phyloP scores from a whole-genome alignment of 2,113 vertebrate species.

The Tetraodon nigroviridis region DNA sequence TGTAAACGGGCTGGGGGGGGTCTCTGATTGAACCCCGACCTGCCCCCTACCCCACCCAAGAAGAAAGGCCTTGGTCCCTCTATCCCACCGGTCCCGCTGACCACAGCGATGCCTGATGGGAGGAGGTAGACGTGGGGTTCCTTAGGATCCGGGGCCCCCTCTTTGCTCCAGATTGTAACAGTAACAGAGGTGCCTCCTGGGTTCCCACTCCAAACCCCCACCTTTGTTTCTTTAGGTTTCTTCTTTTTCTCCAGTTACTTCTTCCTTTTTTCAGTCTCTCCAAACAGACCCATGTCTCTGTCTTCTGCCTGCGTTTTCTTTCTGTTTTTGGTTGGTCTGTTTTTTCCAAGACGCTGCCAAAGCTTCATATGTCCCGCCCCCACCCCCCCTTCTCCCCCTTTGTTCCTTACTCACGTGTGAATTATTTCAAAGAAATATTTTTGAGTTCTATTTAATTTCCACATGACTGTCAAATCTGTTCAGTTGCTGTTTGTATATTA shows the following conservation, averaged over 20 bases:
- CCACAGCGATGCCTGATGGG: conserved; percentile 17
- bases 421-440: conserved; percentile 80
- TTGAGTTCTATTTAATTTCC: conserved; percentile 82
- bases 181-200: conserved; percentile 81
- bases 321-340: conserved; percentile 69
- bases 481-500: conserved; percentile 99
- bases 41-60: conserved; percentile 23
- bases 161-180: conserved; percentile 61
- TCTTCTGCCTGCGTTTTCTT: conserved; percentile 69
- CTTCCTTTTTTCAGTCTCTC: conserved; percentile 82
- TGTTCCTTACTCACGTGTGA: conserved; percentile 83
- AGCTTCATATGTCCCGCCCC: conserved; percentile 88
- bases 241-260: conserved; percentile 87
- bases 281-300: conserved; percentile 90
- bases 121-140: conserved; percentile 25
- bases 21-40: conserved; percentile 38
- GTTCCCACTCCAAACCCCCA: conserved; percentile 80
- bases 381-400: conserved; percentile 70
- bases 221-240: conserved; percentile 79
- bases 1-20: conserved; percentile 32
- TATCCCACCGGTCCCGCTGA: conserved; percentile 12
- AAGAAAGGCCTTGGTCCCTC: conserved; percentile 8
- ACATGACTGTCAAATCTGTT: conserved; percentile 99
- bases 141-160: conserved; percentile 40
- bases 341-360: conserved; percentile 88